A percentile compares a stretch with the other conserved stretches of the same genome.
These are phyloP conservation scores for Sylvilagus floridanus DNA, from an alignment of 2,797 vertebrate species.

Conservation along the genomic window DNA sequence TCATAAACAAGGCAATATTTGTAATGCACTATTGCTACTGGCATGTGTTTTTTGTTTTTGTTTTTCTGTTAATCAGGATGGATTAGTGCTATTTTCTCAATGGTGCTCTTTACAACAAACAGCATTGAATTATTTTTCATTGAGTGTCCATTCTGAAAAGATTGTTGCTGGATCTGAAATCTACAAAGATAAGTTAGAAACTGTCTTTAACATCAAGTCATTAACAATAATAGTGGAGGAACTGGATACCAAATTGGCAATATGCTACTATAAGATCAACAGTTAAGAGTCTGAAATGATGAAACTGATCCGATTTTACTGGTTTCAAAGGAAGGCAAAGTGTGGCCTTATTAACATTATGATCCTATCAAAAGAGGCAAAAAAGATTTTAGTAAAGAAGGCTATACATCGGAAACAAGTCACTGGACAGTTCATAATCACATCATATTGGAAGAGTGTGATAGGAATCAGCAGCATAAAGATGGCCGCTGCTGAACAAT, in stretches of 20 bases:
- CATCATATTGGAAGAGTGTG: neutral
- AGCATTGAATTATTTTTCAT: conserved; percentile 17
- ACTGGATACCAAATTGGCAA: neutral
- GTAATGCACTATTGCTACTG: neutral
- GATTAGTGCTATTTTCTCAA: neutral
- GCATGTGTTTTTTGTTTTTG: neutral
- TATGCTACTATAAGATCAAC: neutral
- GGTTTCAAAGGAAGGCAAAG: neutral
- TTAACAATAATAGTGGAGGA: neutral
- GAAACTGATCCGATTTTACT: neutral
- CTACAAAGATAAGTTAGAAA: neutral
- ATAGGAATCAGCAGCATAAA: neutral
- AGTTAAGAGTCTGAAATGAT: neutral
- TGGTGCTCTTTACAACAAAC: neutral
- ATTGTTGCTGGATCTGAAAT: neutral
- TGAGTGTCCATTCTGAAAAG: neutral
- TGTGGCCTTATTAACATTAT: neutral
- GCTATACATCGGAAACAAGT: neutral
- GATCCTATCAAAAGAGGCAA: neutral
- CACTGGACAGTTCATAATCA: neutral
- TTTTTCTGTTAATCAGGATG: neutral
- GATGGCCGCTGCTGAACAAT: neutral
- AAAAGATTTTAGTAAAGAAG: neutral
- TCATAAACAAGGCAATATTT: neutral
- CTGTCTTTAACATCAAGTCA: neutral